Percentiles rank a stretch among this genome's conserved stretches.
Conservation (phyloP, 2,113 vertebrate genomes). For the Hucho hucho region DNA sequence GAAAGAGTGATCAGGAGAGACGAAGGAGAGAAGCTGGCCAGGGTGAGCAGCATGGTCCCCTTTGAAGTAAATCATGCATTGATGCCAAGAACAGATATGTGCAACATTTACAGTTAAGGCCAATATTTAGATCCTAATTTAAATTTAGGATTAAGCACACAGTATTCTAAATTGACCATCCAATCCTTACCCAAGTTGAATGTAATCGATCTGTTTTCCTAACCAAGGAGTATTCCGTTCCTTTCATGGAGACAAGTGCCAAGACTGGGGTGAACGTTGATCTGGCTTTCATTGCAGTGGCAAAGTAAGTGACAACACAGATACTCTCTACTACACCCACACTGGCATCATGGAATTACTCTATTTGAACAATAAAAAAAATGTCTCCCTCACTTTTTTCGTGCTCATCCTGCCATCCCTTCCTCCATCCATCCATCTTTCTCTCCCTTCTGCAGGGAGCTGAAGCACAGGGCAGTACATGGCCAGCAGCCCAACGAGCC, state of each 20-base stretch:
- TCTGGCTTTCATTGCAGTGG: too few species aligned
- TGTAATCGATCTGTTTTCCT: slow-evolving; percentile 14
- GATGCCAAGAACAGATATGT: neutral
- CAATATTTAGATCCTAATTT: too few species aligned
- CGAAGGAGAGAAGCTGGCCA: slow-evolving; percentile 89
- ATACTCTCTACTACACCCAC: too few species aligned
- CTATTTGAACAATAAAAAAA: too few species aligned
- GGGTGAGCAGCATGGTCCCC: slow-evolving; percentile 62
- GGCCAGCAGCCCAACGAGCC: neutral
- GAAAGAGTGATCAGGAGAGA: slow-evolving; percentile 80
- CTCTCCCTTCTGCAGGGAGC: neutral
- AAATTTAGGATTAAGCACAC: slow-evolving; percentile 72
- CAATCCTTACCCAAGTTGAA: too few species aligned
- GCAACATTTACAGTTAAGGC: too few species aligned
- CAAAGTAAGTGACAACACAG: too few species aligned
- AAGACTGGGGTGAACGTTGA: too few species aligned
- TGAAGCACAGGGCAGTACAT: slow-evolving; percentile 1
- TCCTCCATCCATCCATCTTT: neutral
- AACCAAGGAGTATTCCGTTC: slow-evolving; percentile 88
- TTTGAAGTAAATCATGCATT: too few species aligned
- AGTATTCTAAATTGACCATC: neutral
- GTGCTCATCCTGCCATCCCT: too few species aligned
- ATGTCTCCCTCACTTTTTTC: too few species aligned
- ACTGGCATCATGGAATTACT: too few species aligned
- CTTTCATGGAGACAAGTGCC: slow-evolving; percentile 54